Conservation (phyloP, 2,888 invertebrate species). For the Trisateles emortualis region DNA sequence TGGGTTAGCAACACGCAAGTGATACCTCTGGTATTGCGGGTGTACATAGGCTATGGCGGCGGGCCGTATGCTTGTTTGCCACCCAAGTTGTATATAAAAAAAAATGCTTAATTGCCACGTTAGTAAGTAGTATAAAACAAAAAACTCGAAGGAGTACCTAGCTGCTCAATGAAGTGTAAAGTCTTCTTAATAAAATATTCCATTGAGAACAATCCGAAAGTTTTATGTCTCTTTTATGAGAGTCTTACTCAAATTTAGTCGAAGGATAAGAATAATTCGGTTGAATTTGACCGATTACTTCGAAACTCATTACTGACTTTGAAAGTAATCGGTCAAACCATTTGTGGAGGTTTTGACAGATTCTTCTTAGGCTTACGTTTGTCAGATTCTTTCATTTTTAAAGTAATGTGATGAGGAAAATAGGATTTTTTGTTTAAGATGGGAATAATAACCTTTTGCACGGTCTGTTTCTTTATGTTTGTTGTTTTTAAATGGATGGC, state of each 20-base stretch:
- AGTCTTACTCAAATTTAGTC: constrained; percentile 29
- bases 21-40: no score
- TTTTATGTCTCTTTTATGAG: constrained; percentile 43
- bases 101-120: no score
- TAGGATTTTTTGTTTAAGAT: not conserved
- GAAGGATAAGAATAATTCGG: constrained; percentile 26
- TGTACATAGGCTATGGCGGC: no score
- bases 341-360: constrained; percentile 1
- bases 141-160: not conserved
- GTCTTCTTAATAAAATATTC: constrained; percentile 31
- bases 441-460: no score
- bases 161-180: not conserved
- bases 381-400: constrained; percentile 14
- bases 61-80: no score
- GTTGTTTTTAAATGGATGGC: no score
- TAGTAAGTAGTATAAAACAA: no score
- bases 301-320: constrained; percentile 26
- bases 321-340: constrained; percentile 43
- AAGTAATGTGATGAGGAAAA: constrained; percentile 3
- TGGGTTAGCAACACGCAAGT: no score
- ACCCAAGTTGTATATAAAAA: no score
- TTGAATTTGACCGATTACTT: not conserved
- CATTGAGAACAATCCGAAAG: constrained; percentile 29
- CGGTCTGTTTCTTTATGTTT: no score
- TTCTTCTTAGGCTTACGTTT: not conserved